These are phyloP conservation scores for Oncorhynchus keta DNA, from an alignment of 2,113 vertebrate genomes.

Conservation along the genomic window DNA sequence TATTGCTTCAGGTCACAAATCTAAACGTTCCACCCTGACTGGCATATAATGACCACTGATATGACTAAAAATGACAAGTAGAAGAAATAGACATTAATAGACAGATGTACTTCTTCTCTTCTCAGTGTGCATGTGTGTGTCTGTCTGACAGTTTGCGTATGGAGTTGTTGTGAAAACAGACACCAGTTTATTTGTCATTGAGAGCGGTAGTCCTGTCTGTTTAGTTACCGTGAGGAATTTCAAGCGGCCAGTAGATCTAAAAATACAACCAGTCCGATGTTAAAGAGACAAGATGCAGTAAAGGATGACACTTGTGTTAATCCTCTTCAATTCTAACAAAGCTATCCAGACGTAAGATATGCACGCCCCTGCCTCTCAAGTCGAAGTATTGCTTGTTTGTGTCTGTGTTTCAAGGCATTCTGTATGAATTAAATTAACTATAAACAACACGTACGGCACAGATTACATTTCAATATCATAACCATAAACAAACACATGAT, in stretches of 20 bases:
- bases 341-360: conserved; percentile 46
- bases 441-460: conserved; percentile 35
- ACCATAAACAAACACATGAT: conserved; percentile 55
- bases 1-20: too few relatives aligned
- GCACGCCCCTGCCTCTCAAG: conserved; percentile 55
- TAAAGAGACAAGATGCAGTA: conserved; percentile 69
- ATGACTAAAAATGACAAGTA: background rate
- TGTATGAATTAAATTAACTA: conserved; percentile 42
- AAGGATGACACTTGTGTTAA: conserved; percentile 74
- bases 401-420: conserved; percentile 27
- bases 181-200: conserved; percentile 58
- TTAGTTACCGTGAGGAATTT: conserved; percentile 67
- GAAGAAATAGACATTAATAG: conserved; percentile 24
- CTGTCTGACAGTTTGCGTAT: conserved; percentile 55
- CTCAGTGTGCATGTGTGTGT: conserved; percentile 34
- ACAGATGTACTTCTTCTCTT: conserved; percentile 21
- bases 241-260: conserved; percentile 66
- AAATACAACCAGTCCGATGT: conserved; percentile 71
- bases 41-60: background rate
- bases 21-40: background rate
- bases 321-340: conserved; percentile 58
- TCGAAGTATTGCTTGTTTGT: conserved; percentile 26
- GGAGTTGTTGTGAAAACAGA: conserved; percentile 50
- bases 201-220: conserved; percentile 52
- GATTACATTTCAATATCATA: conserved; percentile 63